phyloP scores from a whole-genome alignment of 2,888 invertebrate species.

The Nymphalis c-album region DNA sequence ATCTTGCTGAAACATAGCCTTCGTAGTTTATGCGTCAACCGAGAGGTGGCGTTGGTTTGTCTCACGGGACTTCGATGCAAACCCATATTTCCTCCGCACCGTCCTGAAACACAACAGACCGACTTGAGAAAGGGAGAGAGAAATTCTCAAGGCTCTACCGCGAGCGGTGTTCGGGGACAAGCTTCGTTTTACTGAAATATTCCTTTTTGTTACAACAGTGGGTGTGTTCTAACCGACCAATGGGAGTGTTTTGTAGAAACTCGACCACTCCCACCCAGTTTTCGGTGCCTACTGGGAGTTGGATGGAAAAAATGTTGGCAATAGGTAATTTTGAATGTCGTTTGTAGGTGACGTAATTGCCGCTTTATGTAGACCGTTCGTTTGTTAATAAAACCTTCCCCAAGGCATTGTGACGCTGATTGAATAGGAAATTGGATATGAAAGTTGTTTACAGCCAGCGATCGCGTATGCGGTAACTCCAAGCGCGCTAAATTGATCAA shows the following conservation, averaged over 20 bases:
- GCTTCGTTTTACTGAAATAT: slow-evolving; percentile 49
- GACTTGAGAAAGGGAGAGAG: slow-evolving; percentile 75
- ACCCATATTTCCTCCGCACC: slow-evolving; percentile 69
- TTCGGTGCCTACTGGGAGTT: slow-evolving; percentile 79
- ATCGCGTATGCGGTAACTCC: slow-evolving; percentile 11
- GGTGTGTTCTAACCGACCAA: slow-evolving; percentile 69
- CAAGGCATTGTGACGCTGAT: slow-evolving; percentile 47
- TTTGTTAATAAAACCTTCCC: slow-evolving; percentile 46
- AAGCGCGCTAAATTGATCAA: background rate
- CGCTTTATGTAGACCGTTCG: slow-evolving; percentile 61
- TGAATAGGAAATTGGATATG: slow-evolving; percentile 48
- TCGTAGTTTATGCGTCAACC: slow-evolving; percentile 49
- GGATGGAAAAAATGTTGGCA: slow-evolving; percentile 71
- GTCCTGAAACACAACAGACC: slow-evolving; percentile 68
- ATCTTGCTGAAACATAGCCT: slow-evolving; percentile 55
- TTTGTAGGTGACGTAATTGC: slow-evolving; percentile 73
- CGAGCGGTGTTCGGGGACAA: slow-evolving; percentile 56
- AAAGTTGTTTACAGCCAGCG: slow-evolving; percentile 35
- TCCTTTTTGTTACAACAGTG: slow-evolving; percentile 68
- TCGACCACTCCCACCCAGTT: slow-evolving; percentile 73
- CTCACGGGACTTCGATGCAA: slow-evolving; percentile 61
- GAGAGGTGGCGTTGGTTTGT: slow-evolving; percentile 60
- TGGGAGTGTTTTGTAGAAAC: slow-evolving; percentile 59
- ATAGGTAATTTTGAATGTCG: slow-evolving; percentile 76
- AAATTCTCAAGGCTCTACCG: slow-evolving; percentile 75